Evolutionary conservation across 2,888 invertebrate genomes (phyloP), one percentile per base, ranked within the genome.

Genomic region (Agriopis leucophaearia): DNA sequence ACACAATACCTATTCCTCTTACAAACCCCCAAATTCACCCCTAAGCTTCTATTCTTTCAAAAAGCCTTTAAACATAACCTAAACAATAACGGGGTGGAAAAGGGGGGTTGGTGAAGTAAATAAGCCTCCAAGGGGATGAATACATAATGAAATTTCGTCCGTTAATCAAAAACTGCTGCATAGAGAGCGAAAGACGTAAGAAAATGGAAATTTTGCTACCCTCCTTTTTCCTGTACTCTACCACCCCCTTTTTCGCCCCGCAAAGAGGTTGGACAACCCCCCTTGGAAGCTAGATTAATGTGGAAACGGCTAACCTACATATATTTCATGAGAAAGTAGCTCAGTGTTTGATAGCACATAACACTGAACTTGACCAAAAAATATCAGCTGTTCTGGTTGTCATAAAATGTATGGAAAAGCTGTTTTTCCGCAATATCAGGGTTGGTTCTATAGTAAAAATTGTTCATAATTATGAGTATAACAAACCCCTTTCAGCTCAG

Each of bases 131-230:
- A 82, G 86, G 89, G 88, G 89, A 88, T 89, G 92, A 91, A 92
- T 92, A 92, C 87, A 90, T 92, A 92, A 94, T 93, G 91, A 92
- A 91, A 92, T 92, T 90, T 89, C 86, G 92, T 91, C 92, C 93
- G 93, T 92, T 93, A 92, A 92, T 93, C 93, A 92, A 92, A 93
- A 92, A 92, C 87, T 92, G 91, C 90, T 91, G 92, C 91, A 89
- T 89, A 92, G 88, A 84, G 83, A 84, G 82, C 81, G 87, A 92
- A 92, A 92, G 91, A 90, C 92, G 92, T 86, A 92, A 92, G 92
- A 92, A 92, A 92, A 92, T 92, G 92, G 92, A 94, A 94, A 94
- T 94, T 93, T 94, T 92, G 91, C 93, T 86, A 87, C 93, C 93
- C 93, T 94, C 93, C 93, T 94, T 94, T 93, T 94, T 94, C 93